Conservation (phyloP, 2,888 invertebrate genomes). For the Amiota communis region DNA sequence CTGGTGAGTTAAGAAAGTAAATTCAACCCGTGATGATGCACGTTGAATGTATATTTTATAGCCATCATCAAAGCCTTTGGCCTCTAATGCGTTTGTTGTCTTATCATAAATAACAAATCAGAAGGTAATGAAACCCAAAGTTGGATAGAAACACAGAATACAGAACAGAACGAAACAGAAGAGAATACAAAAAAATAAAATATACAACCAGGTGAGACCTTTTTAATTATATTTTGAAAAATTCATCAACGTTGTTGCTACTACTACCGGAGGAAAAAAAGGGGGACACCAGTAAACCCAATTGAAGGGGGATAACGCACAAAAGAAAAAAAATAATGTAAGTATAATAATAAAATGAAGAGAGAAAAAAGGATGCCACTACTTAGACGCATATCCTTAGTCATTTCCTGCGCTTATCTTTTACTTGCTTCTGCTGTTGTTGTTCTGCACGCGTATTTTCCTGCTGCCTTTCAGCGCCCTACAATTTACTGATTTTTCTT, state of each 20-base stretch:
- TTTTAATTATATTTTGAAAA: slow-evolving; percentile 66
- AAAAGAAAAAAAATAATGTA: neutral
- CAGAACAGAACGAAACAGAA: slow-evolving; percentile 17
- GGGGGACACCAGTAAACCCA: neutral
- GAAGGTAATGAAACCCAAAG: slow-evolving; percentile 38
- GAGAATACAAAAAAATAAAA: slow-evolving; percentile 48
- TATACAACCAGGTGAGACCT: slow-evolving; percentile 58
- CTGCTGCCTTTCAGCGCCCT: neutral
- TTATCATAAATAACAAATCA: slow-evolving; percentile 67
- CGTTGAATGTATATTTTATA: slow-evolving; percentile 1
- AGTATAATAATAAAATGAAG: too few relatives aligned
- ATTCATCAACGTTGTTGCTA: slow-evolving; percentile 30
- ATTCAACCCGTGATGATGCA: neutral
- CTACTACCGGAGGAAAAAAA: neutral
- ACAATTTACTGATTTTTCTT: slow-evolving; percentile 5
- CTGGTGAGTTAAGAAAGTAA: neutral
- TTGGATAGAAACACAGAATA: slow-evolving; percentile 18
- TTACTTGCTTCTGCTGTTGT: neutral
- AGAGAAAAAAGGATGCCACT: slow-evolving; percentile 54
- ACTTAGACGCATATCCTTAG: slow-evolving; percentile 65
- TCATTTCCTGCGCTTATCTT: slow-evolving; percentile 67
- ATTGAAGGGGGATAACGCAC: slow-evolving; percentile 1
- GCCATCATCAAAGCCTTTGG: slow-evolving; percentile 25
- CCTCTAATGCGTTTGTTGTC: slow-evolving; percentile 66
- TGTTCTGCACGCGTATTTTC: slow-evolving; percentile 3